phyloP scores from a whole-genome alignment of 2,113 vertebrate species.

The Capreolus pygargus region DNA sequence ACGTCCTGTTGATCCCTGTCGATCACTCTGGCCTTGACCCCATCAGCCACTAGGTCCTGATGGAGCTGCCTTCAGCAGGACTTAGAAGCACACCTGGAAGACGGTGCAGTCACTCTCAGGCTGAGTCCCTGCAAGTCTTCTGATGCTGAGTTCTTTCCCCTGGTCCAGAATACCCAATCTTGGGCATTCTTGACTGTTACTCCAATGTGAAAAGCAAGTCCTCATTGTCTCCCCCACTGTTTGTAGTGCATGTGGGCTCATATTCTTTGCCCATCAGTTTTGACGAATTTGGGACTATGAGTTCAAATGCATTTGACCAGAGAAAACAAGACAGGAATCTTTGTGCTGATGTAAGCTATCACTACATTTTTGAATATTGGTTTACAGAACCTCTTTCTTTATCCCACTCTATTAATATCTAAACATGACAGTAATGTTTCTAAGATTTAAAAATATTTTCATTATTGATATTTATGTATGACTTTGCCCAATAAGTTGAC shows the following conservation, averaged over 20 bases:
- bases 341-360: not conserved
- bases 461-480: not conserved
- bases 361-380: not conserved
- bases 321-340: not conserved
- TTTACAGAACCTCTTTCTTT: not conserved
- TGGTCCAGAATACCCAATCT: not conserved
- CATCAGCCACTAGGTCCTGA: accelerated
- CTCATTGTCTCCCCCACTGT: not conserved
- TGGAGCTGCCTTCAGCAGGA: not conserved
- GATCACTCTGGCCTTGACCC: not conserved
- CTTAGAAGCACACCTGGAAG: not conserved
- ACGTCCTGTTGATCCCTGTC: not conserved
- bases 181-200: not conserved
- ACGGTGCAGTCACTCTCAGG: too few species aligned
- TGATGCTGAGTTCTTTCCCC: not conserved
- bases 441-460: not conserved
- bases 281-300: not conserved
- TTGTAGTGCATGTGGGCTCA: accelerated
- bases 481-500: not conserved
- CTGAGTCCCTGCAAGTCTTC: not conserved
- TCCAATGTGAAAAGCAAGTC: not conserved
- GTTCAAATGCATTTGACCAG: not conserved
- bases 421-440: not conserved
- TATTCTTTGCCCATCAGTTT: not conserved
- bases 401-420: not conserved